Base-by-base conservation (phyloP, 2,113 vertebrate genomes). In the Leucopsar rothschildi region DNA sequence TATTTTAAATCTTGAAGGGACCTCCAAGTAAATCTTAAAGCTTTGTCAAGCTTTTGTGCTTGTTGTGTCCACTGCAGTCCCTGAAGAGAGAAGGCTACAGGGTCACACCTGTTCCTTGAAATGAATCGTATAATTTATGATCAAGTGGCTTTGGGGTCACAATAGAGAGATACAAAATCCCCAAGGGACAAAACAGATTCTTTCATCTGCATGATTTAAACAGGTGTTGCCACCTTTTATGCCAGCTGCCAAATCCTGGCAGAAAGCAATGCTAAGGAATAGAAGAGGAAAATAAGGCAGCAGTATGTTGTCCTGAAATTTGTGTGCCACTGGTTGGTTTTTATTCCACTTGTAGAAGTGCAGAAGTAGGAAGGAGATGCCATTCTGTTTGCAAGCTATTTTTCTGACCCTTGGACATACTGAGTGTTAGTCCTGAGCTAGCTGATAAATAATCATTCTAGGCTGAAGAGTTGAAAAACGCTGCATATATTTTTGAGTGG, bases 41-140 rank as follows among this genome's bases (percentile, higher is more conserved):
- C 52, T 72, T 28, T 93, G 33, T 92, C 53, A 90, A n/a, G 49
- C 15, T 82, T 82, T 72, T 94, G 25, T 72, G 25, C 20, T 31
- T 71, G 44, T n/a, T 82, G 83, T 81, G 65, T 84, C 52, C 65
- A 70, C 15, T 86, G 53, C 31, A n/a, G 75, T 93, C 84, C 56
- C 95, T 77, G 53, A 85, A 60, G 76, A 57, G 66, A 33, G 24
- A 37, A 92, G 86, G 82, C 64, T 86, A 40, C 40, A 37, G 65
- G 94, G 96, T 97, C 96, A 95, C 97, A 98, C 96, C 97, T 98
- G 97, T 94, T 97, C 53, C 70, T 87, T 75, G 78, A 64, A 87
- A 65, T n/a, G 63, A 88, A 39, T 50, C 4, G 0, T 56, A 21
- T 90, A 92, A 97, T 96, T 97, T 95, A 96, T 96, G 85, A 65